Percentiles rank a stretch among this genome's conserved stretches.
These are phyloP conservation scores for Halcyon chelicuti DNA, from an alignment of 2,797 vertebrate species.

Conservation along the genomic window DNA sequence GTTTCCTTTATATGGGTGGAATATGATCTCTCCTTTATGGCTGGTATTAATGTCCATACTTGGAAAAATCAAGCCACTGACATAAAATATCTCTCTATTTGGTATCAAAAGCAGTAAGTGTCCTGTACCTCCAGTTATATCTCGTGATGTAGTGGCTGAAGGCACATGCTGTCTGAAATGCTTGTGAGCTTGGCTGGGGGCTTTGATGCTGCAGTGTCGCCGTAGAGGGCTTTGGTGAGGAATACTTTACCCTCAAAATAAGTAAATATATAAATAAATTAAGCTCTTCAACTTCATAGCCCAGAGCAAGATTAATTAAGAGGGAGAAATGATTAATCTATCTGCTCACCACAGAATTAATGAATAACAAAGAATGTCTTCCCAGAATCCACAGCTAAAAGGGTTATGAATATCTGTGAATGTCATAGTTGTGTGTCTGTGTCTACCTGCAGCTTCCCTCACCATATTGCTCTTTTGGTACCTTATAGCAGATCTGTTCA, in stretches of 20 bases:
- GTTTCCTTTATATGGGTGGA: neutral
- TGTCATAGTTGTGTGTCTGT: neutral
- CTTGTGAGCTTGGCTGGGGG: neutral
- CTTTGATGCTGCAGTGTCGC: neutral
- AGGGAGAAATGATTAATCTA: constrained; percentile 24
- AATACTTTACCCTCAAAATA: neutral
- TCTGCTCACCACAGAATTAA: constrained; percentile 21
- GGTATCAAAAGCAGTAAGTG: neutral
- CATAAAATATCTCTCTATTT: neutral
- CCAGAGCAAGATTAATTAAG: constrained; percentile 37
- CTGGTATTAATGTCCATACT: neutral
- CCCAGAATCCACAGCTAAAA: neutral
- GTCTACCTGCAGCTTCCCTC: neutral
- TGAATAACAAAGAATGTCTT: constrained; percentile 1
- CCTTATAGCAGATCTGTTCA: neutral
- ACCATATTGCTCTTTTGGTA: neutral
- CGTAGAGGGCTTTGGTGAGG: neutral
- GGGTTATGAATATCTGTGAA: neutral
- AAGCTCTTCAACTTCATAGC: neutral
- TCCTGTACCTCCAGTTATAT: neutral
- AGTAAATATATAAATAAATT: constrained; percentile 47
- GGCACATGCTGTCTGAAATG: neutral
- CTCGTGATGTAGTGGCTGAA: neutral
- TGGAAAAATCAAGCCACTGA: neutral
- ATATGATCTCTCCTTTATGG: neutral